These are phyloP conservation scores for Drosophila colorata DNA, from an alignment of 2,888 invertebrate species.

Conservation along the genomic window DNA sequence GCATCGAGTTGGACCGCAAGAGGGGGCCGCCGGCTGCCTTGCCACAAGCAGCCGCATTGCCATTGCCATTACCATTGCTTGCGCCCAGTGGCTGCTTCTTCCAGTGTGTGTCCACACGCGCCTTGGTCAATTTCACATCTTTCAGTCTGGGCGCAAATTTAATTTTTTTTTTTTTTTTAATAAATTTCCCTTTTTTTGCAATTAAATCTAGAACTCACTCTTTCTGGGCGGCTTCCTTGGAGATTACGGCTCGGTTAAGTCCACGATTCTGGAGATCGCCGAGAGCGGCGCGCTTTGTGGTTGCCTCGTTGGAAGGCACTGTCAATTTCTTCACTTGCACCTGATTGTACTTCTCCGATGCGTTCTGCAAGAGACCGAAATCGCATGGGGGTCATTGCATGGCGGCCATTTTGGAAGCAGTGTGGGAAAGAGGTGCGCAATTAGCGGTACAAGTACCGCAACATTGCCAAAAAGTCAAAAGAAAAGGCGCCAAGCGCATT, in stretches of 20 bases:
- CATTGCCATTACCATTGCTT: slow-evolving; percentile 23
- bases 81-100: slow-evolving; percentile 73
- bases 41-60: slow-evolving; percentile 13
- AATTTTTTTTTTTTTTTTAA: background rate
- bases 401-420: slow-evolving; percentile 62
- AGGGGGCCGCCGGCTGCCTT: slow-evolving; percentile 22
- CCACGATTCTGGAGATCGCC: slow-evolving; percentile 87
- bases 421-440: slow-evolving; percentile 12
- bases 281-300: slow-evolving; percentile 85
- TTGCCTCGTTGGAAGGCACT: slow-evolving; percentile 69
- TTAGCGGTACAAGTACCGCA: slow-evolving; percentile 57
- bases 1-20: slow-evolving; percentile 80
- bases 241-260: slow-evolving; percentile 70
- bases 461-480: slow-evolving; percentile 10
- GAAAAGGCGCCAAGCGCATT: slow-evolving; percentile 43
- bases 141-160: slow-evolving; percentile 57
- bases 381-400: slow-evolving; percentile 20
- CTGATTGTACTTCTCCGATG: slow-evolving; percentile 75
- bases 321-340: slow-evolving; percentile 80
- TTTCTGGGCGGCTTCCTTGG: slow-evolving; percentile 77
- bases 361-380: slow-evolving; percentile 70
- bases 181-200: background rate
- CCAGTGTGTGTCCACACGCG: slow-evolving; percentile 84
- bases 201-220: slow-evolving; percentile 70
- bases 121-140: slow-evolving; percentile 80